phyloP scores from a whole-genome alignment of 2,888 invertebrate species.

The Eulithis testata region DNA sequence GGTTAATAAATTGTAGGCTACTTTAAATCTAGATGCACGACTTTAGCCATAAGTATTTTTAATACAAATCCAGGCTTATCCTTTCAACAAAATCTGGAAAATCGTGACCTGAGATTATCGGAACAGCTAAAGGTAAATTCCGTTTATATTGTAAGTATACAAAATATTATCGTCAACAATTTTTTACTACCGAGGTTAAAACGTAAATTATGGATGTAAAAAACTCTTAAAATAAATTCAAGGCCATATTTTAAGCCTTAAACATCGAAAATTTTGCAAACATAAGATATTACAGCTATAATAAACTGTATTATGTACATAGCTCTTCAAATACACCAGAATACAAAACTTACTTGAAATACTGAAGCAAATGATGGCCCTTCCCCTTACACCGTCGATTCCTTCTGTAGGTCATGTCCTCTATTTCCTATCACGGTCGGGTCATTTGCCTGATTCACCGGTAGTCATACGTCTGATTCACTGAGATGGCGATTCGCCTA shows the following conservation, averaged over 20 bases:
- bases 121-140: conserved; percentile 1
- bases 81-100: conserved; percentile 24
- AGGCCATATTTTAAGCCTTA: background rate
- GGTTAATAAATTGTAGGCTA: conserved; percentile 13
- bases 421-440: conserved; percentile 6
- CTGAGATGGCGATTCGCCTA: conserved; percentile 48
- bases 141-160: background rate
- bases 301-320: background rate
- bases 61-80: conserved; percentile 25
- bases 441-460: conserved; percentile 39
- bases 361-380: conserved; percentile 68
- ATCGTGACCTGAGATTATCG: conserved; percentile 10
- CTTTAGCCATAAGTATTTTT: conserved; percentile 20
- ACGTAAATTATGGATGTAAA: background rate
- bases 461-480: conserved; percentile 40
- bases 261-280: background rate
- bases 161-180: background rate
- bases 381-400: conserved; percentile 65
- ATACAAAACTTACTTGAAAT: conserved; percentile 61
- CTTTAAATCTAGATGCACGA: conserved; percentile 24
- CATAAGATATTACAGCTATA: background rate
- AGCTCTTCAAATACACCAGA: background rate
- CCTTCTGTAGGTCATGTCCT: conserved; percentile 55
- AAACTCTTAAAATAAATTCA: background rate
- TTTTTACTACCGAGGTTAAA: background rate